phyloP scores from a whole-genome alignment of 2,113 vertebrate species.

The Microtus montanus region DNA sequence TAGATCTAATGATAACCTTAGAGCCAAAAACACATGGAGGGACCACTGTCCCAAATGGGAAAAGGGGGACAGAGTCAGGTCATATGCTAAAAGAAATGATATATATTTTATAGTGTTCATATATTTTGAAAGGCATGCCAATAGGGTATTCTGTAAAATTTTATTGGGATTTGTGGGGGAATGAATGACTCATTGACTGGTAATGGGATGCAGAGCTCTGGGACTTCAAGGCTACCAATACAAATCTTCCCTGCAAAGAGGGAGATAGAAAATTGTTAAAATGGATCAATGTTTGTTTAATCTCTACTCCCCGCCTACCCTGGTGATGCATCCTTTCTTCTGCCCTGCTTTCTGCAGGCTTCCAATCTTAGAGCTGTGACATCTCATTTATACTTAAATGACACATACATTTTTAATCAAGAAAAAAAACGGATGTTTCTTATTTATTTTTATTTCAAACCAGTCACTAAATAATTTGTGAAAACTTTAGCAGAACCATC shows the following conservation, averaged over 20 bases:
- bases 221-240: conserved; percentile 63
- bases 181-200: conserved; percentile 77
- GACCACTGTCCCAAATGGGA: conserved; percentile 68
- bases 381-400: conserved; percentile 31
- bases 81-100: conserved; percentile 65
- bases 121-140: conserved; percentile 75
- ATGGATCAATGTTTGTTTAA: conserved; percentile 53
- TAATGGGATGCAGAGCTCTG: conserved; percentile 75
- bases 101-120: conserved; percentile 77
- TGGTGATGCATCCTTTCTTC: neutral
- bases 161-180: conserved; percentile 78
- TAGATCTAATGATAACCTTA: conserved; percentile 75
- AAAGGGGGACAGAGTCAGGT: conserved; percentile 55
- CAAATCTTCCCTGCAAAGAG: conserved; percentile 72
- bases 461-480: conserved; percentile 52
- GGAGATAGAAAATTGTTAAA: conserved; percentile 56
- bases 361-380: neutral
- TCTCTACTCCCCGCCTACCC: conserved; percentile 1
- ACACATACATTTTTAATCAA: conserved; percentile 19
- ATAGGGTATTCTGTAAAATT: conserved; percentile 78
- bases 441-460: conserved; percentile 49
- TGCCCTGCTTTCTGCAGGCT: neutral
- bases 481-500: conserved; percentile 51
- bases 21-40: conserved; percentile 73
- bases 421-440: conserved; percentile 36